Percentiles rank a stretch among this genome's conserved stretches.
These are phyloP conservation scores for Agonopterix heracliana DNA, from an alignment of 2,888 invertebrate genomes.

Conservation along the genomic window DNA sequence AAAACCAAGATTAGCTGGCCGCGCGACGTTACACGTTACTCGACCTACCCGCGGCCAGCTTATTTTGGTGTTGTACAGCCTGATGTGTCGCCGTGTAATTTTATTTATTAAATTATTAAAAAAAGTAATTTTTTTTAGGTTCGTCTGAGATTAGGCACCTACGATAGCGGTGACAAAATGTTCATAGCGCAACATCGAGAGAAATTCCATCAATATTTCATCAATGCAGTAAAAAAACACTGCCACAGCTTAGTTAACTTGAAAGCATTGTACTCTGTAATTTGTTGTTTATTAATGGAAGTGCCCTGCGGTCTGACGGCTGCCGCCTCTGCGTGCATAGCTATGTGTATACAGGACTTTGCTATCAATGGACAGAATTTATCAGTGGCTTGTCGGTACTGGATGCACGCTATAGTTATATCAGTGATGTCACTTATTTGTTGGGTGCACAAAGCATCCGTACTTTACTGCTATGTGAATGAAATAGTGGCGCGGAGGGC, in stretches of 20 bases:
- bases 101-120: no score
- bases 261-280: constrained; percentile 69
- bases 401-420: constrained; percentile 77
- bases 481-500: constrained; percentile 74
- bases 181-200: constrained; percentile 70
- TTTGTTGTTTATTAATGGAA: constrained; percentile 74
- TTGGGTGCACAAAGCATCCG: constrained; percentile 76
- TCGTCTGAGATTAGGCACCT: constrained; percentile 49
- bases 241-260: constrained; percentile 61
- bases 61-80: no score
- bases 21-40: no score
- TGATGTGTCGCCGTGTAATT: no score
- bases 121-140: constrained; percentile 35
- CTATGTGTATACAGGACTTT: constrained; percentile 78
- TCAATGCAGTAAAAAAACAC: constrained; percentile 60
- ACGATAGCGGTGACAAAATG: constrained; percentile 57
- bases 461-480: constrained; percentile 76
- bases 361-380: constrained; percentile 53
- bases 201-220: constrained; percentile 51
- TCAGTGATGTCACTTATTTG: constrained; percentile 78
- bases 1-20: no score
- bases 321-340: constrained; percentile 72
- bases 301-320: constrained; percentile 79
- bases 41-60: no score
- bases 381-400: constrained; percentile 51